Evolutionary conservation across 2,113 vertebrate species (phyloP), one percentile per base, ranked within the genome.

Genomic region (Mirounga angustirostris): DNA sequence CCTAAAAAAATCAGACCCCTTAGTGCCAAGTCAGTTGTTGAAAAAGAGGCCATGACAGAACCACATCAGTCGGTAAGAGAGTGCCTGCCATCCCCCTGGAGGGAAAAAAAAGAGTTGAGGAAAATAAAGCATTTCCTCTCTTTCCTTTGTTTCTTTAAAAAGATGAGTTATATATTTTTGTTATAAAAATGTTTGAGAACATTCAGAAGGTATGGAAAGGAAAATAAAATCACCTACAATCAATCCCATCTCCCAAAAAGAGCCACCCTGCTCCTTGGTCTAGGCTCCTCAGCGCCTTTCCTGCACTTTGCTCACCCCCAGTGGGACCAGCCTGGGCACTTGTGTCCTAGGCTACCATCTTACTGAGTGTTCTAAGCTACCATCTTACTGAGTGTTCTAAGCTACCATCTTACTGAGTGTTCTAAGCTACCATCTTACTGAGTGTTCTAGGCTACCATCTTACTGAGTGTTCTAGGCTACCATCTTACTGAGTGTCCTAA

Each of bases 91-190:
- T 56, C 40, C 4, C 21, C 36, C 9, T n/a, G 11, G 79, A 80
- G 21, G 54, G 8, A 71, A 22, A 24, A 50, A 50, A 22, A 46
- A 30, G 67, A n/a, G 65, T 16, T 56, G 36, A 28, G 30, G 26
- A 84, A 95, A 81, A 63, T 52, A 54, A 52, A 93, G 40, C 46
- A 56, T 76, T 90, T 92, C 92, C 63, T 69, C 22, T 82, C 58
- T 80, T 82, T 76, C 30, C 52, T 92, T 87, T 11, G 14, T 24
- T 87, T 78, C 19, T 92, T 94, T 93, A 26, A 92, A 54, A 43
- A 78, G 43, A 69, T 63, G 79, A 59, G 19, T 85, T 86, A 69
- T 61, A 0, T 56, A 33, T 71, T 87, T 76, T 87, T 89, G 36
- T 89, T 84, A 22, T 52, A 74, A 65, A 12, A 30, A 52, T 84